These are phyloP conservation scores for Dipodomys spectabilis DNA, from an alignment of 2,113 vertebrate genomes.

Conservation along the genomic window DNA sequence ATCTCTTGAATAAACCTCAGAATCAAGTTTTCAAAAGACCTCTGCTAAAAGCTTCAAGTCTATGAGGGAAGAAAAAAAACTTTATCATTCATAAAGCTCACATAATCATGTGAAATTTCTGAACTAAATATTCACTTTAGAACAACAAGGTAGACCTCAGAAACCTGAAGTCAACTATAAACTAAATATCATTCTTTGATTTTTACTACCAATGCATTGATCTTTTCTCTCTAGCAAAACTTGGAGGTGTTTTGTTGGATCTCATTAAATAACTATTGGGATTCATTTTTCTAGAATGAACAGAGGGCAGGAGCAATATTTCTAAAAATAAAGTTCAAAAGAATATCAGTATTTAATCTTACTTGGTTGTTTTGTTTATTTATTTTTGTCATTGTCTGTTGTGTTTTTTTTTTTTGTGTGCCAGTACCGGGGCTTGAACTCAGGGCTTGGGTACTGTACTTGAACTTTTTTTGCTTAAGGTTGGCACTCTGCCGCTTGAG, in stretches of 20 bases:
- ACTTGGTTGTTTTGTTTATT: not conserved
- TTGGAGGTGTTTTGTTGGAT: constrained; percentile 26
- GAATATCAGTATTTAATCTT: constrained; percentile 3
- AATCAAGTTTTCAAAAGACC: constrained; percentile 53
- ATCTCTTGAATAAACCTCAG: not conserved
- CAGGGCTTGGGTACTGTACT: too few relatives aligned
- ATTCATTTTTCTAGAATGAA: constrained; percentile 27
- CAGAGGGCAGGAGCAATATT: constrained; percentile 5
- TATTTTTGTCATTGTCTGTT: not conserved
- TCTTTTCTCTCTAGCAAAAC: not conserved
- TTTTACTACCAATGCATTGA: constrained; percentile 44
- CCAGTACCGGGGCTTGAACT: too few relatives aligned
- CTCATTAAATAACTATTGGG: not conserved
- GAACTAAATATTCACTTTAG: constrained; percentile 30
- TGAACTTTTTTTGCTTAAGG: too few relatives aligned
- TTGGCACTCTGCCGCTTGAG: not conserved
- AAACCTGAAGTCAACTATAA: constrained; percentile 25
- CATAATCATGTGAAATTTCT: not conserved
- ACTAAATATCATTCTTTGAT: not conserved
- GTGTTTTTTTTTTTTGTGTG: not conserved
- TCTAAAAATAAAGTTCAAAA: constrained; percentile 35
- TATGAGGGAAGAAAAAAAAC: not conserved
- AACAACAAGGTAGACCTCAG: not conserved
- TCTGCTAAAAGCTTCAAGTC: constrained; percentile 32
- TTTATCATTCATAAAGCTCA: not conserved